Percentiles rank a stretch among this genome's conserved stretches.
Evolutionary conservation across 2,888 invertebrate species (phyloP).

Genomic region (Chymomyza caudatula): DNA sequence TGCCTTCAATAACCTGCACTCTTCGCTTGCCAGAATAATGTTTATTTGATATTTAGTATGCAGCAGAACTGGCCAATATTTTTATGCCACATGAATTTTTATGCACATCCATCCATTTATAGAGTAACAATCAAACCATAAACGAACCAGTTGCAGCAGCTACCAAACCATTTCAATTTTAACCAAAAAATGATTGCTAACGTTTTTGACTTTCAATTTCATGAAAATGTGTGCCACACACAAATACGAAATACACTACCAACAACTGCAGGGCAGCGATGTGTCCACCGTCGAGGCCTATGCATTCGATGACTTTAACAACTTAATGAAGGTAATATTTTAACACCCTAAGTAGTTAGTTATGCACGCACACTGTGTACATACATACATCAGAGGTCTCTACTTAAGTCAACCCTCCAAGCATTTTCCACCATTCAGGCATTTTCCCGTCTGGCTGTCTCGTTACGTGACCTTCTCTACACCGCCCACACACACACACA

Average conservation of each 20-base stretch:
- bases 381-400: no score
- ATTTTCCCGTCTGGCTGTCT: constrained; percentile 7
- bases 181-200: background rate
- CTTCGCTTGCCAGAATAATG: background rate
- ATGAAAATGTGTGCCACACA: background rate
- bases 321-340: constrained; percentile 80
- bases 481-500: constrained; percentile 13
- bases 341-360: background rate
- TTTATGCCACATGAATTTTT: background rate
- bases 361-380: background rate
- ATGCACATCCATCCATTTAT: background rate
- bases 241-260: no score
- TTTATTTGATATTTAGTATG: background rate
- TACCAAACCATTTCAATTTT: no score
- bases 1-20: background rate
- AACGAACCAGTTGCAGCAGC: constrained; percentile 17
- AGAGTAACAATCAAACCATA: background rate
- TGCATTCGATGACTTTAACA: constrained; percentile 83
- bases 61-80: background rate
- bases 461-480: background rate
- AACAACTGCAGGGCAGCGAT: constrained; percentile 80
- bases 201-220: background rate
- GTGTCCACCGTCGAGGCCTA: constrained; percentile 81
- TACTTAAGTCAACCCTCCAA: no score
- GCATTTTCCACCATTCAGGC: constrained; percentile 5